Evolutionary conservation across 2,113 vertebrate species (phyloP).

Genomic region (Psilopogon haemacephalus): DNA sequence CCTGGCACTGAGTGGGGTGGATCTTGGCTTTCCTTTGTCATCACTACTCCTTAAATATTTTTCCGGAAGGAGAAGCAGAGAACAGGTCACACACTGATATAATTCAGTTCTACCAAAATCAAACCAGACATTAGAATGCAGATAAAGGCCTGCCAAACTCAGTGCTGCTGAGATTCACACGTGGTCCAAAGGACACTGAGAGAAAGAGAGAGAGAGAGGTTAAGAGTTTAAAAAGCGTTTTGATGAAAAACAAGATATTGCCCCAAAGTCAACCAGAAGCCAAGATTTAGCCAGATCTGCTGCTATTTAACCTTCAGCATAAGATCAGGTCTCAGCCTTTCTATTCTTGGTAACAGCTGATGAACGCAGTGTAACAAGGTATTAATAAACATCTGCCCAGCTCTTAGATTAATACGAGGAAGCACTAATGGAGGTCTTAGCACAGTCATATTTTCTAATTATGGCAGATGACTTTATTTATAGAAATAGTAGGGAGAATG

Average conservation of each 20-base stretch:
- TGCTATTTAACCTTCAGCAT: slow-evolving; percentile 40
- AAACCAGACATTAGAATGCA: background rate
- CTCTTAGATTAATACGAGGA: slow-evolving; percentile 45
- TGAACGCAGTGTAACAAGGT: slow-evolving; percentile 10
- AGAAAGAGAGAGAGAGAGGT: background rate
- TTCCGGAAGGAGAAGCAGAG: background rate
- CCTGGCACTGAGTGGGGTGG: background rate
- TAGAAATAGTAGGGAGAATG: slow-evolving; percentile 46
- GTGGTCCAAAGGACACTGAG: background rate
- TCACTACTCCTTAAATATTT: background rate
- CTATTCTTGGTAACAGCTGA: slow-evolving; percentile 51
- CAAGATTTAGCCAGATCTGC: background rate
- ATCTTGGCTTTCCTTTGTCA: background rate
- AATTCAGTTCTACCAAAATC: background rate
- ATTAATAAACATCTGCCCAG: slow-evolving; percentile 61
- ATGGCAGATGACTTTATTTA: slow-evolving; percentile 66
- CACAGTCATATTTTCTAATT: slow-evolving; percentile 63
- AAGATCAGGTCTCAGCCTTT: slow-evolving; percentile 27
- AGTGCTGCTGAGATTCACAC: fast-evolving
- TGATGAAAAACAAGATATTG: background rate
- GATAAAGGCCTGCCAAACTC: background rate
- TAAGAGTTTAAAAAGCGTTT: background rate
- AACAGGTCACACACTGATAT: background rate
- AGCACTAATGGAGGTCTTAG: slow-evolving; percentile 64
- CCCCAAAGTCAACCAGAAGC: background rate